Percentiles rank a stretch among this genome's conserved stretches.
phyloP scores from a whole-genome alignment of 2,113 vertebrate genomes.

The Equus przewalskii region DNA sequence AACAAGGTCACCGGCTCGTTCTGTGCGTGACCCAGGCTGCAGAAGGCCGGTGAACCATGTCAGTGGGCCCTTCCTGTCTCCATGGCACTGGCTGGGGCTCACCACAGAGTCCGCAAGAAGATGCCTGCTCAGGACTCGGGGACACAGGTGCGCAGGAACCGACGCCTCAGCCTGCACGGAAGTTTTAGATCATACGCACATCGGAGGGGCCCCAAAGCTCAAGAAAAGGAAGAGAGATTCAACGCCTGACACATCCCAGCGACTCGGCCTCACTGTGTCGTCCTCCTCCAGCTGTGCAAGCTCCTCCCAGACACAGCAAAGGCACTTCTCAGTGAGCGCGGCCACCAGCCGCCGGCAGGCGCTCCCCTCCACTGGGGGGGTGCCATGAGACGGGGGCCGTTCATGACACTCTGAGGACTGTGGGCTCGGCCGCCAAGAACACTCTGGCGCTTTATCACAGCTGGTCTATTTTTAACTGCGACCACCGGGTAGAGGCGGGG shows the following conservation, averaged over 20 bases:
- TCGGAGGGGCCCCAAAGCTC: not conserved
- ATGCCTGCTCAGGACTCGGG: rapidly evolving
- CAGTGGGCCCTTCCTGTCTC: not conserved
- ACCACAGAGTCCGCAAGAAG: not conserved
- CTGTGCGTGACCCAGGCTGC: not conserved
- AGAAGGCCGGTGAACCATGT: not conserved
- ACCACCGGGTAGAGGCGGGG: not conserved
- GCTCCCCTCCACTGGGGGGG: not conserved
- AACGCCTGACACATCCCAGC: not conserved
- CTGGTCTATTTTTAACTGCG: not conserved
- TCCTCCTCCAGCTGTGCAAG: not conserved
- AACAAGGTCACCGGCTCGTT: not conserved
- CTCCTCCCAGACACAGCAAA: rapidly evolving
- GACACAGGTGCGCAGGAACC: not conserved
- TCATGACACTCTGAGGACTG: not conserved
- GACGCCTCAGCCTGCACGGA: rapidly evolving
- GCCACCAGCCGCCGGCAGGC: rapidly evolving
- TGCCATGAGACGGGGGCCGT: rapidly evolving
- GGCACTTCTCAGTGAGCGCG: rapidly evolving
- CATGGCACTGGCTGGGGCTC: not conserved
- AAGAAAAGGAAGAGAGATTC: not conserved
- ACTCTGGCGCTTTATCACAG: not conserved
- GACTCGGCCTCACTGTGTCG: rapidly evolving
- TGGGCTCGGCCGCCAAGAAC: not conserved
- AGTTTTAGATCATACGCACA: rapidly evolving